These are phyloP conservation scores for Furcula furcula DNA, from an alignment of 2,888 invertebrate genomes.

Conservation along the genomic window DNA sequence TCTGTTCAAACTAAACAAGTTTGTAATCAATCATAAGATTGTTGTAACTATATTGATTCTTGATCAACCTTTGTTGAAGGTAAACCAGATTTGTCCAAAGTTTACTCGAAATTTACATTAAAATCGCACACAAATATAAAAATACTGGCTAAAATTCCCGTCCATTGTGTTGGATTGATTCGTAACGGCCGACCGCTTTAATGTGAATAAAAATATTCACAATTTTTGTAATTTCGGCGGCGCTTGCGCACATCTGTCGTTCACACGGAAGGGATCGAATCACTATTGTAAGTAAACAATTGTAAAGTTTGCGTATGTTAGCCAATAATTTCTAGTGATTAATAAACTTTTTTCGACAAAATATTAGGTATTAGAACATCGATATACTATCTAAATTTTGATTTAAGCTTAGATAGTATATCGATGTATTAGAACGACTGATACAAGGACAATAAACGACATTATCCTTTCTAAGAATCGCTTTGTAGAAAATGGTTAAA, in stretches of 20 bases:
- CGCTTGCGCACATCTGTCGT: conserved; percentile 74
- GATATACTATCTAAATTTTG: too few relatives aligned
- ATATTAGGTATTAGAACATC: too few relatives aligned
- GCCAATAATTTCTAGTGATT: conserved; percentile 18
- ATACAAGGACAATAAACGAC: too few relatives aligned
- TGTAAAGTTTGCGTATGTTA: conserved; percentile 26
- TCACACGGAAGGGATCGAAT: conserved; percentile 66
- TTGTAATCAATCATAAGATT: conserved; percentile 80
- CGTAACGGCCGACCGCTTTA: conserved; percentile 79
- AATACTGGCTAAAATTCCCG: conserved; percentile 69
- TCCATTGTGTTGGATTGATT: conserved; percentile 78
- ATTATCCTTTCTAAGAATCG: too few relatives aligned
- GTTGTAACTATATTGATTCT: conserved; percentile 67
- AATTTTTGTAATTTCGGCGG: conserved; percentile 71
- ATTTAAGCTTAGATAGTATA: too few relatives aligned
- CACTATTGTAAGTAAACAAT: conserved; percentile 46
- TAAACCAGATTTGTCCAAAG: conserved; percentile 68
- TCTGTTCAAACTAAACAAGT: conserved; percentile 73
- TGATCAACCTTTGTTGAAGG: conserved; percentile 62
- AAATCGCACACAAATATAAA: conserved; percentile 72
- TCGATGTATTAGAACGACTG: too few relatives aligned
- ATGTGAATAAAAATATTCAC: conserved; percentile 79
- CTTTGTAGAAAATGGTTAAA: too few relatives aligned
- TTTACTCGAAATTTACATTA: conserved; percentile 76
- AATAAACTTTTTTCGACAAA: neutral